Percentiles rank a stretch among this genome's conserved stretches.
These are phyloP conservation scores for Drosophila pegasa DNA, from an alignment of 2,888 invertebrate species.

Conservation along the genomic window DNA sequence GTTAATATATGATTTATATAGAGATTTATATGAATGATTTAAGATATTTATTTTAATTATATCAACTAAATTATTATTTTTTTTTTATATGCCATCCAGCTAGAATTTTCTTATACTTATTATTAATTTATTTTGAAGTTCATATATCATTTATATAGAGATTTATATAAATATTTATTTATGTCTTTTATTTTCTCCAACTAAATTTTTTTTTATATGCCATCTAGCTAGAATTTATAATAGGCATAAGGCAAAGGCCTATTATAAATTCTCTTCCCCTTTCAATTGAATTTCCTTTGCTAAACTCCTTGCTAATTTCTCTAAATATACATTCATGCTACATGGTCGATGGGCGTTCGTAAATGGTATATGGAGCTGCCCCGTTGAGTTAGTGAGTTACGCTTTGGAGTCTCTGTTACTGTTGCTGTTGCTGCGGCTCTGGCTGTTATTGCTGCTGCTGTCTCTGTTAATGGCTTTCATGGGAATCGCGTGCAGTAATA, in stretches of 20 bases:
- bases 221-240: neutral
- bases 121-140: neutral
- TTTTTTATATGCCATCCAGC: neutral
- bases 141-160: no score
- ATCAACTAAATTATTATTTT: no score
- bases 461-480: constrained; percentile 74
- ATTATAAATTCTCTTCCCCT: no score
- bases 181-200: no score
- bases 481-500: constrained; percentile 78
- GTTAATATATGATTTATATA: no score
- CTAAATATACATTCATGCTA: neutral
- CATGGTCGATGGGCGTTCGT: constrained; percentile 1
- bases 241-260: no score
- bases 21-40: no score
- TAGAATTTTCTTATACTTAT: neutral
- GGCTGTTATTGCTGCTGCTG: constrained; percentile 36
- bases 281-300: neutral
- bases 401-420: constrained; percentile 35
- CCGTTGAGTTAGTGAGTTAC: constrained; percentile 54
- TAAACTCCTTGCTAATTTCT: neutral
- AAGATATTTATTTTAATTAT: no score
- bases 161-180: no score
- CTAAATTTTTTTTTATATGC: no score
- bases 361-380: constrained; percentile 39
- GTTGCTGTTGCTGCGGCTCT: constrained; percentile 22